Evolutionary conservation across 2,888 invertebrate species (phyloP).

Genomic region (Beris morrisii): DNA sequence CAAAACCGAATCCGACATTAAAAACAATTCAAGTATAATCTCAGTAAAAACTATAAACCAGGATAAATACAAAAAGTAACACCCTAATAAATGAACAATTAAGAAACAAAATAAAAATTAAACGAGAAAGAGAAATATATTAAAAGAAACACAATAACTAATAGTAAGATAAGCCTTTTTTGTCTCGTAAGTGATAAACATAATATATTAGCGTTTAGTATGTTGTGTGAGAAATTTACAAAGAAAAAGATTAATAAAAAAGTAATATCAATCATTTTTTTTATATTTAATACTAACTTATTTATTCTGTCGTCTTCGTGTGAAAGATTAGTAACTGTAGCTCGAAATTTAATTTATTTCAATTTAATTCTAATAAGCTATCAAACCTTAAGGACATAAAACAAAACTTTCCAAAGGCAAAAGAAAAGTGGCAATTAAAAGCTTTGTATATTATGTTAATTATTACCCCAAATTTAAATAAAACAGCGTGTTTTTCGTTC

Average conservation of each 20-base stretch:
- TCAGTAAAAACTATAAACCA: not conserved
- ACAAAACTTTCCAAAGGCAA: too few relatives aligned
- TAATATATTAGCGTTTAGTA: slow-evolving; percentile 19
- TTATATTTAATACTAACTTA: not conserved
- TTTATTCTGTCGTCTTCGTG: too few relatives aligned
- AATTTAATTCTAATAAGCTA: too few relatives aligned
- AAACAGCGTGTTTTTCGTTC: too few relatives aligned
- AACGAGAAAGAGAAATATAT: slow-evolving; percentile 8
- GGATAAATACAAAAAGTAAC: not conserved
- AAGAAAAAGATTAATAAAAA: slow-evolving; percentile 22
- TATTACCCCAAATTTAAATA: too few relatives aligned
- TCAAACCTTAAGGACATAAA: too few relatives aligned
- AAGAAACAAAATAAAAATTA: slow-evolving; percentile 7
- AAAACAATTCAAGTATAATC: not conserved
- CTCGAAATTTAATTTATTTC: too few relatives aligned
- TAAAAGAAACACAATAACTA: slow-evolving; percentile 27
- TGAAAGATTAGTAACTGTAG: too few relatives aligned
- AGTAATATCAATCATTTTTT: not conserved
- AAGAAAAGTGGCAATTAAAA: too few relatives aligned
- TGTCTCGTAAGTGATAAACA: slow-evolving; percentile 32
- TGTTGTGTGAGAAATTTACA: slow-evolving; percentile 29
- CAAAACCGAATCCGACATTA: not conserved
- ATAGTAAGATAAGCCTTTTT: slow-evolving; percentile 35
- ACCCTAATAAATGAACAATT: not conserved
- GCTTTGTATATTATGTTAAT: too few relatives aligned